A percentile compares a stretch with the other conserved stretches of the same genome.
Conservation (phyloP, 2,888 invertebrate species). For the Chironomus riparius region DNA sequence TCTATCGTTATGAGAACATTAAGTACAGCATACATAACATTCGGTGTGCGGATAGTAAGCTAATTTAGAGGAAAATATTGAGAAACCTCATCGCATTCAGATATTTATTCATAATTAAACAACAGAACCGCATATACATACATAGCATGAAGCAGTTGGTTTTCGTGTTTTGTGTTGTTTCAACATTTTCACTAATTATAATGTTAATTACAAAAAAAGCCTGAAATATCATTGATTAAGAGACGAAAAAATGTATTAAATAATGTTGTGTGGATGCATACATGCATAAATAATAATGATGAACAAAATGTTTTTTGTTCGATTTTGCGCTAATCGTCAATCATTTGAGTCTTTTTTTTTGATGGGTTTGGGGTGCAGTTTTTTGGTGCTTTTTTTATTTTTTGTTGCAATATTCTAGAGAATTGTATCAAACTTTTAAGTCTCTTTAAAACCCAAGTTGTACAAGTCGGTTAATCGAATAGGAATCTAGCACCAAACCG, state of each 20-base stretch:
- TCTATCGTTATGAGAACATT: background rate
- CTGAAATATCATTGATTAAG: background rate
- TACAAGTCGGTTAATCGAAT: too few relatives aligned
- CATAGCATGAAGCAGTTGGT: background rate
- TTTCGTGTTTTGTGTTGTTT: background rate
- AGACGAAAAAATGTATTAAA: background rate
- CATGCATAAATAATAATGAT: background rate
- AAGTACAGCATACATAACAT: background rate
- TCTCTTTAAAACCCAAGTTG: too few relatives aligned
- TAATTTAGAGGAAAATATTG: background rate
- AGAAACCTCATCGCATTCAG: background rate
- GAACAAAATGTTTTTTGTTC: background rate
- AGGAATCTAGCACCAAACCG: too few relatives aligned
- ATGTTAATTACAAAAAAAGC: background rate
- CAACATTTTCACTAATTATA: background rate
- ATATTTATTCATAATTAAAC: background rate
- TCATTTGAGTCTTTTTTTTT: background rate
- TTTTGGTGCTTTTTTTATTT: too few relatives aligned
- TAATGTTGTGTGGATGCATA: background rate
- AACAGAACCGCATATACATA: background rate
- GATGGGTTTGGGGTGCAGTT: background rate
- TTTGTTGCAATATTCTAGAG: too few relatives aligned
- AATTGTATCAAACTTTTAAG: too few relatives aligned
- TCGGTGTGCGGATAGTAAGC: background rate
- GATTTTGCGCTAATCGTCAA: background rate